Conservation (phyloP, 2,888 invertebrate species). For the Geotrupes spiniger region DNA sequence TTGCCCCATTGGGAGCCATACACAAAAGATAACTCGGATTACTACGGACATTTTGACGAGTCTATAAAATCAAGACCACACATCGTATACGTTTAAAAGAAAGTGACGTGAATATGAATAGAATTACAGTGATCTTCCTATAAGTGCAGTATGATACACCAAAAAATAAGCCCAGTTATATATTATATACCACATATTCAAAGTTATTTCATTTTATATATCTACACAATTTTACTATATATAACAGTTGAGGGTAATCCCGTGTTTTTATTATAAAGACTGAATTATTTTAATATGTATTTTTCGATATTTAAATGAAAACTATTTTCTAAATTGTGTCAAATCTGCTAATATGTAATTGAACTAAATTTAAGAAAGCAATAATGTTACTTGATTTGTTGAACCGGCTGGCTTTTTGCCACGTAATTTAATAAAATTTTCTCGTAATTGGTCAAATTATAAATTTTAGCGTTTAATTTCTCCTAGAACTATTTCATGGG, state of each 20-base stretch:
- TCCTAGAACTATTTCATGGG: background rate
- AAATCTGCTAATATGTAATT: constrained; percentile 18
- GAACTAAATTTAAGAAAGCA: constrained; percentile 12
- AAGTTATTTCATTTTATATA: constrained; percentile 11
- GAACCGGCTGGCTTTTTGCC: too few species aligned
- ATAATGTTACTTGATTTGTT: constrained; percentile 12
- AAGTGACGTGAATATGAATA: constrained; percentile 12
- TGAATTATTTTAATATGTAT: constrained; percentile 30
- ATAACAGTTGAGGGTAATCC: constrained; percentile 19
- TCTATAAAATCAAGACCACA: constrained; percentile 46
- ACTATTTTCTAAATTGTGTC: constrained; percentile 25
- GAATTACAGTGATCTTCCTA: constrained; percentile 13
- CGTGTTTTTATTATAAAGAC: constrained; percentile 28
- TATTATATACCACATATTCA: constrained; percentile 8
- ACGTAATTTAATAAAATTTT: too few species aligned
- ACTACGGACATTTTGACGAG: constrained; percentile 49
- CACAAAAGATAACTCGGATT: constrained; percentile 37
- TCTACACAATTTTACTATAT: constrained; percentile 15
- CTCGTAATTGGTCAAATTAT: too few species aligned
- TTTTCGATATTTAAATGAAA: constrained; percentile 20
- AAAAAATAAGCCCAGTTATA: constrained; percentile 13
- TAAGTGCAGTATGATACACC: constrained; percentile 19
- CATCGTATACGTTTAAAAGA: constrained; percentile 55
- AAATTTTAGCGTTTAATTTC: constrained; percentile 4
- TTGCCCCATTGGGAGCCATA: constrained; percentile 47